Conservation (phyloP, 2,113 vertebrate genomes). For the Callospermophilus lateralis region DNA sequence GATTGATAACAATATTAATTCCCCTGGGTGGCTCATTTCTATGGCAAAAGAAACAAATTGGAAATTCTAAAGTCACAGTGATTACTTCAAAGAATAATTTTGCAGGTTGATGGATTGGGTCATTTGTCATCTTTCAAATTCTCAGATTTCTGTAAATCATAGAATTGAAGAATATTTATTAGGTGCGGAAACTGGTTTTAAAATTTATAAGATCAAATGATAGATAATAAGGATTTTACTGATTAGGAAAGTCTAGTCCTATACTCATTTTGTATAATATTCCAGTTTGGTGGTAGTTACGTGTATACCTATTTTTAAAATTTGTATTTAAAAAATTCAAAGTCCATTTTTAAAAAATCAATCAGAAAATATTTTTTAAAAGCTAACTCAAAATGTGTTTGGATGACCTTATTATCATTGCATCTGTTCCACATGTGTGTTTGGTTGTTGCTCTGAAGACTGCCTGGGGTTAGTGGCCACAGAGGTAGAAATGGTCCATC, state of each 20-base stretch:
- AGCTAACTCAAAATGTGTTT: not conserved
- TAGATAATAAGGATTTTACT: not conserved
- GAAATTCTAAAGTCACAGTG: not conserved
- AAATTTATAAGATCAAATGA: not conserved
- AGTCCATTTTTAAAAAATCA: not conserved
- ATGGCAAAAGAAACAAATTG: not conserved
- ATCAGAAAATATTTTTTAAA: not conserved
- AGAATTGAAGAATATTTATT: not conserved
- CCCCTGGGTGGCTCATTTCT: not conserved
- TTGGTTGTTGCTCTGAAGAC: not conserved
- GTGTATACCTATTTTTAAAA: not conserved
- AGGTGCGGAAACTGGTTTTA: not conserved
- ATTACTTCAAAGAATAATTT: not conserved
- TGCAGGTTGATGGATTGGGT: not conserved
- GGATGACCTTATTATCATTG: no score
- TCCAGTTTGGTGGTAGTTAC: not conserved
- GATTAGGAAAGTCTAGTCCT: not conserved
- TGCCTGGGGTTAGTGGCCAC: not conserved
- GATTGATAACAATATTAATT: not conserved
- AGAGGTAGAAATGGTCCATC: not conserved
- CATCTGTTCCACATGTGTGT: not conserved
- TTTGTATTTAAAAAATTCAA: conserved; percentile 4
- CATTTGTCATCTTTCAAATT: conserved; percentile 8
- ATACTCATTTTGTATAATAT: not conserved
- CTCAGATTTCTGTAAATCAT: not conserved